A percentile compares a stretch with the other conserved stretches of the same genome.
These are phyloP conservation scores for Phyllostomus discolor DNA, from an alignment of 2,113 vertebrate species.

Conservation along the genomic window DNA sequence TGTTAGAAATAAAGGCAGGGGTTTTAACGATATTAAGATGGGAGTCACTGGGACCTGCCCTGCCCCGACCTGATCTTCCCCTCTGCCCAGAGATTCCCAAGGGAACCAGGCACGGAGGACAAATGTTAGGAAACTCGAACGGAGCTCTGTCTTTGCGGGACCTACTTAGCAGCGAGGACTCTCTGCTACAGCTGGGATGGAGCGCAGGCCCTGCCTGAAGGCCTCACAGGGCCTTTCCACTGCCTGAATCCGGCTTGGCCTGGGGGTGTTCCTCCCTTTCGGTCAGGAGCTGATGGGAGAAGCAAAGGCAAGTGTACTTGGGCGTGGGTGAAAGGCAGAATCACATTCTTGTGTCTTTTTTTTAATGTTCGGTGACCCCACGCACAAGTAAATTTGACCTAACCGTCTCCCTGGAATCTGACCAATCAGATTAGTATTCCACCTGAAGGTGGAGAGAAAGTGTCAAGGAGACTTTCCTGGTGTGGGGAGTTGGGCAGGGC, in stretches of 20 bases:
- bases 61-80: not conserved
- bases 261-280: not conserved
- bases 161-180: not conserved
- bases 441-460: not conserved
- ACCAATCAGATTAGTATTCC: conserved; percentile 51
- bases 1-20: conserved; percentile 26
- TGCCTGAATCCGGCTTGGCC: not conserved
- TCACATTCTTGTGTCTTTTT: conserved; percentile 13
- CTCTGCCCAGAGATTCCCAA: not conserved
- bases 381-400: conserved; percentile 21
- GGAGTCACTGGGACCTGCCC: not conserved
- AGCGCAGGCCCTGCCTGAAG: not conserved
- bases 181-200: not conserved
- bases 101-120: not conserved
- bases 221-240: not conserved
- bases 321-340: not conserved
- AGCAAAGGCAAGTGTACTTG: not conserved
- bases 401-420: not conserved
- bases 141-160: not conserved
- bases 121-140: not conserved
- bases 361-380: conserved; percentile 28
- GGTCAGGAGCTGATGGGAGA: not conserved
- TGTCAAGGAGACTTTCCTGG: not conserved
- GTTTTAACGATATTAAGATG: not conserved
- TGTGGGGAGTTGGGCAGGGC: not conserved